Percentiles rank a stretch among this genome's conserved stretches.
These are phyloP conservation scores for Hiodon alosoides DNA, from an alignment of 2,113 vertebrate species.

Conservation along the genomic window DNA sequence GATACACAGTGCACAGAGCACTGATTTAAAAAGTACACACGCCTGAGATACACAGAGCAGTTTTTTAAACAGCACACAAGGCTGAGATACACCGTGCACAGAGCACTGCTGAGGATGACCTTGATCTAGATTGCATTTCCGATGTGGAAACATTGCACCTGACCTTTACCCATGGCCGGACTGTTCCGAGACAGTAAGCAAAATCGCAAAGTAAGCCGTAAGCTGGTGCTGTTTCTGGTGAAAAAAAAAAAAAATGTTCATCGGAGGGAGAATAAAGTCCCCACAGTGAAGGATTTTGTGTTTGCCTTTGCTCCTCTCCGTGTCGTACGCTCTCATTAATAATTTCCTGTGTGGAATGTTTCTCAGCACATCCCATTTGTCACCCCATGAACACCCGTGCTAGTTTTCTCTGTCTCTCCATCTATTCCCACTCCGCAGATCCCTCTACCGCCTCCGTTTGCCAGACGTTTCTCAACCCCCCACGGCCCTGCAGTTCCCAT, in stretches of 20 bases:
- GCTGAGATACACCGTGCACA: constrained; percentile 30
- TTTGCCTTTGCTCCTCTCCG: constrained; percentile 37
- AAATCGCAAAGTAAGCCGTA: constrained; percentile 37
- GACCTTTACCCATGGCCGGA: constrained; percentile 47
- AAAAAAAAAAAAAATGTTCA: constrained; percentile 27
- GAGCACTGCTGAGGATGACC: constrained; percentile 38
- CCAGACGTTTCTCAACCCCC: constrained; percentile 12
- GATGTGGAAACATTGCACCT: constrained; percentile 31
- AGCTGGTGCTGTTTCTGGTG: constrained; percentile 56
- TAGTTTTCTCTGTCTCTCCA: not conserved
- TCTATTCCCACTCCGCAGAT: not conserved
- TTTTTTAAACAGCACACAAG: constrained; percentile 26
- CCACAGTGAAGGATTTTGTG: constrained; percentile 30
- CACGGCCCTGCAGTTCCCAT: constrained; percentile 32
- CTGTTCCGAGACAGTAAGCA: constrained; percentile 53
- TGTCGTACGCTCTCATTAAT: constrained; percentile 49
- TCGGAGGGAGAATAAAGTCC: constrained; percentile 36
- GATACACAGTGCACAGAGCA: too few relatives aligned
- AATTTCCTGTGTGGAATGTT: constrained; percentile 51
- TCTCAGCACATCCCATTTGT: constrained; percentile 57
- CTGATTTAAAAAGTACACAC: too few relatives aligned
- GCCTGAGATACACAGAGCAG: not conserved
- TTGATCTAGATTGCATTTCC: constrained; percentile 44
- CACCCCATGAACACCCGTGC: constrained; percentile 26
- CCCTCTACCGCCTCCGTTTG: not conserved